Conservation (phyloP, 2,888 invertebrate genomes). For the Ornithoptera priamus region DNA sequence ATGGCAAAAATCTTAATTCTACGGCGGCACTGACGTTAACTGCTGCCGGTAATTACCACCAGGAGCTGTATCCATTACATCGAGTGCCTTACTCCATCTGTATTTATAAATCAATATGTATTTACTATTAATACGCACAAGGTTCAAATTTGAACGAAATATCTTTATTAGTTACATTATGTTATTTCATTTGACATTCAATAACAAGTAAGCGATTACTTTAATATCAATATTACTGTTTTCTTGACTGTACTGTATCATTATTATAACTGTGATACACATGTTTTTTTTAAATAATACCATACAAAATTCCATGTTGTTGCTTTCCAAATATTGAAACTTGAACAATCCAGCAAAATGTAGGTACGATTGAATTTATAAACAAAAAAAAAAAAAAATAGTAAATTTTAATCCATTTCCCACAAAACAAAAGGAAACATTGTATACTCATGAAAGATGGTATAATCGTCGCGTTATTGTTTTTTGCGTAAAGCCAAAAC, state of each 20-base stretch:
- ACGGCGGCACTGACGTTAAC: constrained; percentile 69
- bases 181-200: background rate
- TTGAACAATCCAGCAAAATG: background rate
- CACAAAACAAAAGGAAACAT: constrained; percentile 20
- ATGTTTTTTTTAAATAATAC: too few species aligned
- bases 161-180: background rate
- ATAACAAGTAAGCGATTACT: background rate
- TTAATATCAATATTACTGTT: too few species aligned
- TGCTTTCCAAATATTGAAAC: background rate
- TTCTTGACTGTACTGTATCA: too few species aligned
- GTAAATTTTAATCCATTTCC: constrained; percentile 14
- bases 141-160: constrained; percentile 2
- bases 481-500: constrained; percentile 28
- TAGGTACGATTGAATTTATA: constrained; percentile 9
- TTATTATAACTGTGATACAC: too few species aligned
- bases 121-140: constrained; percentile 2
- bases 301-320: too few species aligned
- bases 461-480: constrained; percentile 22
- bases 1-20: constrained; percentile 80
- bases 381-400: background rate
- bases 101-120: constrained; percentile 20
- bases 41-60: constrained; percentile 75
- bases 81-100: constrained; percentile 39
- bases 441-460: constrained; percentile 6
- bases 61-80: constrained; percentile 70